Conservation (phyloP, 2,113 vertebrate species). For the Motacilla tschutschensis region DNA sequence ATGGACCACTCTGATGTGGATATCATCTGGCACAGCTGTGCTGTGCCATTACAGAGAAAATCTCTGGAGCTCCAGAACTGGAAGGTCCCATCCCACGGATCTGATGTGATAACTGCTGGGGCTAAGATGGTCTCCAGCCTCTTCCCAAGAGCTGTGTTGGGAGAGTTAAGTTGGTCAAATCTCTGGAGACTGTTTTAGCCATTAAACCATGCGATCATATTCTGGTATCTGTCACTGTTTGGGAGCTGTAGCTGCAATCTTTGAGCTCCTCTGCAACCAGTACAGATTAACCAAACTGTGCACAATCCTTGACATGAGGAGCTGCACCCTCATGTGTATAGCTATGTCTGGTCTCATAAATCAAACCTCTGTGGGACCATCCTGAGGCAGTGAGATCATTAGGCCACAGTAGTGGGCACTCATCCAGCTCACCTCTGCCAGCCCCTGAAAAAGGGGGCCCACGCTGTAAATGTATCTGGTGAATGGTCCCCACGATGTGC, state of each 20-base stretch:
- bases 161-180: neutral
- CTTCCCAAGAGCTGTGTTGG: neutral
- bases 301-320: neutral
- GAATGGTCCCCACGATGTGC: neutral
- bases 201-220: neutral
- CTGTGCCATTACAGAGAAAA: neutral
- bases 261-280: neutral
- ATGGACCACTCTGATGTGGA: neutral
- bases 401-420: neutral
- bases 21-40: neutral
- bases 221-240: neutral
- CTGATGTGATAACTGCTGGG: neutral
- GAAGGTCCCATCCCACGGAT: neutral
- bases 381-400: neutral
- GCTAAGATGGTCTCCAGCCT: neutral
- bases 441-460: neutral
- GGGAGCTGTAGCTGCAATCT: neutral
- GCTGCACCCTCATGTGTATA: neutral
- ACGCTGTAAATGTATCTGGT: neutral
- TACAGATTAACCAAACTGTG: neutral
- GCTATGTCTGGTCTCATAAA: neutral
- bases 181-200: neutral
- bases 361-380: accelerated
- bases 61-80: neutral
- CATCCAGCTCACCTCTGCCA: neutral